Percentiles rank a stretch among this genome's conserved stretches.
Evolutionary conservation across 2,113 vertebrate species (phyloP).

Genomic region (Sus scrofa): DNA sequence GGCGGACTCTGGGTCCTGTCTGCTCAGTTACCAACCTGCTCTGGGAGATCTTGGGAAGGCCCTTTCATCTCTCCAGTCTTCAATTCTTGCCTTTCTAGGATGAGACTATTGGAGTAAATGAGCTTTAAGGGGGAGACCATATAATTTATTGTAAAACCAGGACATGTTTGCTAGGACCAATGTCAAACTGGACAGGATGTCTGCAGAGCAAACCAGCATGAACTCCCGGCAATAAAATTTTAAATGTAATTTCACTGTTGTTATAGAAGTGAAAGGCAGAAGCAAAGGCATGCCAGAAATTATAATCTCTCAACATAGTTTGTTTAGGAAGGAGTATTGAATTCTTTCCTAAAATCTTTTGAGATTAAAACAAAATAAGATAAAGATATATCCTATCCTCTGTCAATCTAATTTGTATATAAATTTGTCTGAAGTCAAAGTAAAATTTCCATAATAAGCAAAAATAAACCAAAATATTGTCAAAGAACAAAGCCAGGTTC

Average conservation of each 20-base stretch:
- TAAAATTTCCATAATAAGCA: slow-evolving; percentile 42
- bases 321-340: slow-evolving; percentile 6
- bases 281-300: neutral
- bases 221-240: neutral
- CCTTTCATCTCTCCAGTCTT: neutral
- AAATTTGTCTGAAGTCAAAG: slow-evolving; percentile 70
- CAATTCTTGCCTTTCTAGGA: neutral
- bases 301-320: slow-evolving; percentile 5
- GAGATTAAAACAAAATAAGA: neutral
- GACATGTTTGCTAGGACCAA: neutral
- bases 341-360: slow-evolving; percentile 24
- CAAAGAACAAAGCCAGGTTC: slow-evolving; percentile 28
- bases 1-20: neutral
- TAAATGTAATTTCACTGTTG: neutral
- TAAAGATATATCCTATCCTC: neutral
- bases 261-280: neutral
- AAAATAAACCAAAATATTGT: slow-evolving; percentile 45
- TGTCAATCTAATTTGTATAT: slow-evolving; percentile 32
- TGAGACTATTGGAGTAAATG: neutral
- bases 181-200: neutral
- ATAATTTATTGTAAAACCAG: neutral
- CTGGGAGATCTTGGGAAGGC: neutral
- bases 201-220: neutral
- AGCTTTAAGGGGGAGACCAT: neutral
- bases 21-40: neutral